Evolutionary conservation across 2,797 vertebrate genomes (phyloP).

Genomic region (Anas bahamensis): DNA sequence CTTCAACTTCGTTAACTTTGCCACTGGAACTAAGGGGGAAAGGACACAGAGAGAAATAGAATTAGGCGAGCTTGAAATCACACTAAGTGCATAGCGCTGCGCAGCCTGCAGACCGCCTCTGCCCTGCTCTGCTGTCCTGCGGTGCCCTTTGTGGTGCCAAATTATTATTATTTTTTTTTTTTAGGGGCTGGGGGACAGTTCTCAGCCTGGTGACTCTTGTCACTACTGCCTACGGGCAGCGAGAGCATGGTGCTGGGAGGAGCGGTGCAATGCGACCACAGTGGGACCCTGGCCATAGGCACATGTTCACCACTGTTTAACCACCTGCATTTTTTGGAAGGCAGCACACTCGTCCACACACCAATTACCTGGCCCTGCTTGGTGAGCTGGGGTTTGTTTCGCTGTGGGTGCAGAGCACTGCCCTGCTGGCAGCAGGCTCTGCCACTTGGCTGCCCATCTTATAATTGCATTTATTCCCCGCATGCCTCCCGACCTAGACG

Average conservation of each 20-base stretch:
- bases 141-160: too few species aligned
- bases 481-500: not conserved
- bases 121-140: too few species aligned
- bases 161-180: too few species aligned
- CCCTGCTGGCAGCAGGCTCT: not conserved
- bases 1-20: slow-evolving; percentile 82
- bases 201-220: too few species aligned
- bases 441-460: fast-evolving
- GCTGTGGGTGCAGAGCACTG: not conserved
- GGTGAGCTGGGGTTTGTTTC: not conserved
- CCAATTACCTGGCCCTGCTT: not conserved
- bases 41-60: not conserved
- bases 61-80: not conserved
- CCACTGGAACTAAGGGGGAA: slow-evolving; percentile 81
- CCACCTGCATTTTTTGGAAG: not conserved
- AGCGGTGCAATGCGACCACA: too few species aligned
- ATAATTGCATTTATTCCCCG: not conserved
- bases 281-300: too few species aligned
- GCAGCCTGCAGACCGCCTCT: too few species aligned
- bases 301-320: not conserved
- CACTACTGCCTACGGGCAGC: too few species aligned
- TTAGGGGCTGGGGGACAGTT: too few species aligned
- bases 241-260: too few species aligned
- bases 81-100: too few species aligned
- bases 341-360: not conserved